phyloP scores from a whole-genome alignment of 2,113 vertebrate species.

The Podarcis muralis region DNA sequence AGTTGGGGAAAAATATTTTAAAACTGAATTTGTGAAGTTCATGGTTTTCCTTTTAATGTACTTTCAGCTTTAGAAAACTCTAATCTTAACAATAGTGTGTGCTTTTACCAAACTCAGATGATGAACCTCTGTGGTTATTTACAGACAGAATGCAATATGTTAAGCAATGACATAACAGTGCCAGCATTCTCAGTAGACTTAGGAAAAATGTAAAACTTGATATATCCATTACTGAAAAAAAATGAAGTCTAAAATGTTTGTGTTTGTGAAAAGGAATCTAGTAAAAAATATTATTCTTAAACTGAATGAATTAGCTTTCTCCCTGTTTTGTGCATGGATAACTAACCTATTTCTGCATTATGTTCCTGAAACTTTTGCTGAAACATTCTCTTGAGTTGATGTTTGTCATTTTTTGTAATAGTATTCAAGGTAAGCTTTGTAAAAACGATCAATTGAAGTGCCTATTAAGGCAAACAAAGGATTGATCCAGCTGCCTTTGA shows the following conservation, averaged over 20 bases:
- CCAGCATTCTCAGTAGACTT: constrained; percentile 81
- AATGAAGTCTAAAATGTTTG: constrained; percentile 79
- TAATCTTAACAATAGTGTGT: constrained; percentile 73
- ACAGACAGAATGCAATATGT: constrained; percentile 63
- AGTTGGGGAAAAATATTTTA: constrained; percentile 78
- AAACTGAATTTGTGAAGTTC: constrained; percentile 74
- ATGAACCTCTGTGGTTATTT: constrained; percentile 61
- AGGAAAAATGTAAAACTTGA: constrained; percentile 78
- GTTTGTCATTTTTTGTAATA: constrained; percentile 73
- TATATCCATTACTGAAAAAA: constrained; percentile 76
- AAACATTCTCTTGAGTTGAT: constrained; percentile 71
- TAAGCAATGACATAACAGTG: constrained; percentile 69
- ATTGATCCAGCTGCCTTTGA: constrained; percentile 61
- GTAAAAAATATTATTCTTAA: constrained; percentile 78
- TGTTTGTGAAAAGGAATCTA: constrained; percentile 82
- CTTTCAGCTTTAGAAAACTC: constrained; percentile 70
- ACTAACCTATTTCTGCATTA: constrained; percentile 83
- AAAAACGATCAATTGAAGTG: constrained; percentile 58
- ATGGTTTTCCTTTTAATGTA: constrained; percentile 74
- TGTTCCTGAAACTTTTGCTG: constrained; percentile 73
- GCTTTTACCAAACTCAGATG: constrained; percentile 66
- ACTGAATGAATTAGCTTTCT: constrained; percentile 86
- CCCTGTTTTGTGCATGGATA: constrained; percentile 94
- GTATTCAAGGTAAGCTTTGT: constrained; percentile 70
- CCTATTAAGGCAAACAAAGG: constrained; percentile 64